Evolutionary conservation across 2,888 invertebrate genomes (phyloP).

Genomic region (Perizoma affinitatum): DNA sequence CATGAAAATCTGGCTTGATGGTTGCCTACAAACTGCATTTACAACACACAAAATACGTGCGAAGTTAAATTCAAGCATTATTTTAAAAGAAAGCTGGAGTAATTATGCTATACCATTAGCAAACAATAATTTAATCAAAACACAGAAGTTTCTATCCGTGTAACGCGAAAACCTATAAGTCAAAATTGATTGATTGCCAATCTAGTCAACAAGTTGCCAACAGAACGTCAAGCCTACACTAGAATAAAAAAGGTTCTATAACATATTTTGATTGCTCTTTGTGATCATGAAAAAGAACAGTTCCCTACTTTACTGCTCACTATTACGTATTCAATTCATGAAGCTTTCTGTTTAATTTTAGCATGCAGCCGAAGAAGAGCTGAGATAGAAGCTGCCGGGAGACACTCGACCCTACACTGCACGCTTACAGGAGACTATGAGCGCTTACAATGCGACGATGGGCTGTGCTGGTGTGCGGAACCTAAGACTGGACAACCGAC

Average conservation of each 20-base stretch:
- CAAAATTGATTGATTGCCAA: slow-evolving; percentile 17
- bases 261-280: too few relatives aligned
- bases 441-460: slow-evolving; percentile 86
- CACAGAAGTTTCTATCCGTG: slow-evolving; percentile 12
- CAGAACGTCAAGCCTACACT: neutral
- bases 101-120: slow-evolving; percentile 15
- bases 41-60: slow-evolving; percentile 7
- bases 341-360: slow-evolving; percentile 46
- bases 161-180: slow-evolving; percentile 28
- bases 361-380: slow-evolving; percentile 86
- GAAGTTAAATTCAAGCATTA: slow-evolving; percentile 16
- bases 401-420: slow-evolving; percentile 86
- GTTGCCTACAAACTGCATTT: slow-evolving; percentile 9
- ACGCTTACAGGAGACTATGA: slow-evolving; percentile 87
- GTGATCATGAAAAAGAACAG: too few relatives aligned
- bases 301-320: too few relatives aligned
- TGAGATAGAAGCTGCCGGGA: slow-evolving; percentile 75
- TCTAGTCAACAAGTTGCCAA: slow-evolving; percentile 4
- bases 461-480: slow-evolving; percentile 88
- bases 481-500: slow-evolving; percentile 84
- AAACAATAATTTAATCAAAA: slow-evolving; percentile 27
- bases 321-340: too few relatives aligned
- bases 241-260: too few relatives aligned
- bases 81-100: slow-evolving; percentile 6
- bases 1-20: slow-evolving; percentile 1